Evolutionary conservation across 92 coral and sea anemone genomes (phyloP).

Genomic region (Pocillopora meandrina): DNA sequence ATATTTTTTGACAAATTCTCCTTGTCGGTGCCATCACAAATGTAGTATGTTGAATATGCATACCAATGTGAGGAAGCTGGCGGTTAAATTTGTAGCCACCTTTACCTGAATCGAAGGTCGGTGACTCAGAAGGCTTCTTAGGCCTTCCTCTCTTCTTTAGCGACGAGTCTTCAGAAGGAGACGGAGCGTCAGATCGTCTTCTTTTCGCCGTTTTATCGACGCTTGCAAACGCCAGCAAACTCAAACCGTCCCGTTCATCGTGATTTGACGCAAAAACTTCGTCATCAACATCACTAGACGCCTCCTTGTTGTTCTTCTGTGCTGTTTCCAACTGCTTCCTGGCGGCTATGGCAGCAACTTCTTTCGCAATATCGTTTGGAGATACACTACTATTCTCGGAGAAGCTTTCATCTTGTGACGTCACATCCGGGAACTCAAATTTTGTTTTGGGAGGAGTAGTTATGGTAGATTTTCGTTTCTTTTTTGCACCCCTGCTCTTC

Average conservation of each 20-base stretch:
- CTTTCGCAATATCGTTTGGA: constrained; percentile 61
- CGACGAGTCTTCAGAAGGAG: constrained; percentile 55
- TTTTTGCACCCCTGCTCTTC: constrained; percentile 75
- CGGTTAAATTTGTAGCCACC: no score
- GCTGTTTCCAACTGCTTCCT: constrained; percentile 40
- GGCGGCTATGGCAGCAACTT: constrained; percentile 57
- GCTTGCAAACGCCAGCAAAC: constrained; percentile 78
- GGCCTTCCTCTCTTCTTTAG: constrained; percentile 77
- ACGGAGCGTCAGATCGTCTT: constrained; percentile 53
- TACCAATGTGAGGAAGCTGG: no score
- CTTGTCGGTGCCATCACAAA: no score
- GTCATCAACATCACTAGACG: constrained; percentile 71
- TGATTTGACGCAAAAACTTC: constrained; percentile 65
- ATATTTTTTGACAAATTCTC: no score
- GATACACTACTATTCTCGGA: constrained; percentile 52
- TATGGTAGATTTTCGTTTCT: constrained; percentile 48
- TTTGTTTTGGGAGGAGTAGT: constrained; percentile 58
- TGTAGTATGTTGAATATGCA: no score
- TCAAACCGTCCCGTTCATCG: constrained; percentile 72
- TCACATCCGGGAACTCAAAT: constrained; percentile 61
- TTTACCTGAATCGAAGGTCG: constrained; percentile 62
- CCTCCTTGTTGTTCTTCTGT: constrained; percentile 50
- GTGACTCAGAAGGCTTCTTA: constrained; percentile 59
- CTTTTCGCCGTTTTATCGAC: constrained; percentile 58
- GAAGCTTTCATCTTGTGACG: constrained; percentile 31